Percentiles rank a stretch among this genome's conserved stretches.
These are phyloP conservation scores for human (Homo sapiens) DNA, from an alignment of 2,113 vertebrate species.

Conservation along the genomic window DNA sequence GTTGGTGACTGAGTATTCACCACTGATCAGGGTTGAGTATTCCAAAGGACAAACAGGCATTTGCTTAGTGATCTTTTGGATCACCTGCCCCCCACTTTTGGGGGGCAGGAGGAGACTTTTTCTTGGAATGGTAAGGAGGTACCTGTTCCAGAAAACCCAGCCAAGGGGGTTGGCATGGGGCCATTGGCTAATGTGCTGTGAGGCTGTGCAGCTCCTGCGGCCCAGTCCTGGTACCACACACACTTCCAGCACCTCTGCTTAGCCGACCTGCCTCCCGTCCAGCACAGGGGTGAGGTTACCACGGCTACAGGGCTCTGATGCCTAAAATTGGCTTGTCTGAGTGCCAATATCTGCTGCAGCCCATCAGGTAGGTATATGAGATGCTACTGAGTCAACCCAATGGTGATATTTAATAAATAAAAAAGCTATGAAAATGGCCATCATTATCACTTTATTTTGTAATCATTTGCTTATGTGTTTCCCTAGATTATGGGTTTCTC, in stretches of 20 bases:
- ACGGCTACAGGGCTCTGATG: not conserved
- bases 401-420: not conserved
- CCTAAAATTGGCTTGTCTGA: not conserved
- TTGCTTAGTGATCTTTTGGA: not conserved
- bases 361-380: not conserved
- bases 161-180: not conserved
- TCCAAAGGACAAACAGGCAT: not conserved
- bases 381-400: not conserved
- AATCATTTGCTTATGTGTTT: not conserved
- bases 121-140: not conserved
- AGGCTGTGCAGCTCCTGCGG: not conserved
- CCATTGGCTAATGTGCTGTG: not conserved
- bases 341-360: not conserved
- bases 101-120: not conserved
- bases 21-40: not conserved
- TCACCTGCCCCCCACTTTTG: not conserved
- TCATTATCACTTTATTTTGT: not conserved
- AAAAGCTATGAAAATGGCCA: not conserved
- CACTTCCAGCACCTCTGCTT: not conserved
- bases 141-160: not conserved
- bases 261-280: not conserved
- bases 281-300: no score
- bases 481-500: not conserved
- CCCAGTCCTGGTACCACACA: not conserved
- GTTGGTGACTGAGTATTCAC: not conserved